Evolutionary conservation across 2,888 invertebrate genomes (phyloP), one percentile per base, ranked within the genome.

Genomic region (Eustalomyia histrio): DNA sequence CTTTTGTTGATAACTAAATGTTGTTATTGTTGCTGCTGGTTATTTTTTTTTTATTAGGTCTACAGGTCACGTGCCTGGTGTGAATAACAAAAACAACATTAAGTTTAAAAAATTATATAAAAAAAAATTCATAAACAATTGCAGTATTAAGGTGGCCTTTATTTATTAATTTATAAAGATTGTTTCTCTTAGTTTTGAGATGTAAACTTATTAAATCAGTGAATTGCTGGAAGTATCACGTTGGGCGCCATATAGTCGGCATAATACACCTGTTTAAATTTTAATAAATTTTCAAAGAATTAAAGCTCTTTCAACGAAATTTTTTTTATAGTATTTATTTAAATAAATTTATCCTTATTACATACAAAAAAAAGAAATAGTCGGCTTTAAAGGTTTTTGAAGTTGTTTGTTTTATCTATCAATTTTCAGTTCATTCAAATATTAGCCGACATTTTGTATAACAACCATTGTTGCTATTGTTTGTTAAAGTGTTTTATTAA

Each of bases 11-110:
- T 18, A 33, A 14, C 21, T 57, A 52, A 10, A 60, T 67, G 21
- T 21, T 55, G 14, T 63, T 55, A 8, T 53, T 64, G 39, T 65
- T 72, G 29, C 57, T 52, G 35, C 6, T n/a, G n/a, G n/a, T n/a
- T n/a, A n/a, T n/a, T 60, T 65, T 67, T 61, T 53, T 65, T 80
- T 72, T 80, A 76, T 80, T 80, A 76, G 80, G 71, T 80, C 75
- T 80, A 47, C 80, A 72, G 80, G 80, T 80, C 80, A 80, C 80
- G 80, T 80, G 75, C 57, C 58, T 47, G 16, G 65, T 58, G 71
- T 67, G 60, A 72, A 72, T 33, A 67, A 63, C n/a, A 72, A 71
- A 14, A 61, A 47, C 3, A 64, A 63, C 73, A 50, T 10, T 18
- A 17, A 52, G 55, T 55, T 21, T 50, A 67, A 24, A 64, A 10